Conservation (phyloP, 2,888 invertebrate species). For the Heliconius erato region DNA sequence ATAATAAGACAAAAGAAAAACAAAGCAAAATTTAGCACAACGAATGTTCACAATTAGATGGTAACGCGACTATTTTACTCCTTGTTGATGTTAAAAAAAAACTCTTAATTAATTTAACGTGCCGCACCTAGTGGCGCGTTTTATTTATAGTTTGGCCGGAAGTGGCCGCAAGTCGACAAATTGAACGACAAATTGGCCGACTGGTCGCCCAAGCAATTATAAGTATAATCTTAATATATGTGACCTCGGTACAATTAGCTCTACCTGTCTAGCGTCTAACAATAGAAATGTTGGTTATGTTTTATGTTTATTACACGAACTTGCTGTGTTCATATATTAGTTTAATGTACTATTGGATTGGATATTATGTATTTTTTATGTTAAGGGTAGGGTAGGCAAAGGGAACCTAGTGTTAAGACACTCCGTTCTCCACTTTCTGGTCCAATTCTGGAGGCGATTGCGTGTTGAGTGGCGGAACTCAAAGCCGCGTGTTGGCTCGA, state of each 20-base stretch:
- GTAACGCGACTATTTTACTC: slow-evolving; percentile 61
- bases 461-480: too few species aligned
- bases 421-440: too few species aligned
- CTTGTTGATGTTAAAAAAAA: slow-evolving; percentile 59
- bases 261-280: slow-evolving; percentile 50
- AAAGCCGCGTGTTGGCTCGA: too few species aligned
- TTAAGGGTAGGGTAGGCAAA: too few species aligned
- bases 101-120: slow-evolving; percentile 58
- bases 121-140: slow-evolving; percentile 53
- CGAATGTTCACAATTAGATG: slow-evolving; percentile 64
- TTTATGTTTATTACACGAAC: slow-evolving; percentile 28
- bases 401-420: too few species aligned
- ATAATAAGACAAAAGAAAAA: slow-evolving; percentile 15
- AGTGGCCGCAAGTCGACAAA: slow-evolving; percentile 52
- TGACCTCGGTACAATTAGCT: slow-evolving; percentile 53
- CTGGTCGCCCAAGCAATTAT: slow-evolving; percentile 51
- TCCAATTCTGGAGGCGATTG: too few species aligned
- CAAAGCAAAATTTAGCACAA: slow-evolving; percentile 27
- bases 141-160: slow-evolving; percentile 57
- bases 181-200: slow-evolving; percentile 47
- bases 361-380: too few species aligned
- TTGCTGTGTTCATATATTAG: background rate
- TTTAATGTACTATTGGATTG: too few species aligned
- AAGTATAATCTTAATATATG: slow-evolving; percentile 55
- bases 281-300: slow-evolving; percentile 32